A percentile compares a stretch with the other conserved stretches of the same genome.
phyloP scores from a whole-genome alignment of 2,797 vertebrate genomes.

The Benthosema pterotum region DNA sequence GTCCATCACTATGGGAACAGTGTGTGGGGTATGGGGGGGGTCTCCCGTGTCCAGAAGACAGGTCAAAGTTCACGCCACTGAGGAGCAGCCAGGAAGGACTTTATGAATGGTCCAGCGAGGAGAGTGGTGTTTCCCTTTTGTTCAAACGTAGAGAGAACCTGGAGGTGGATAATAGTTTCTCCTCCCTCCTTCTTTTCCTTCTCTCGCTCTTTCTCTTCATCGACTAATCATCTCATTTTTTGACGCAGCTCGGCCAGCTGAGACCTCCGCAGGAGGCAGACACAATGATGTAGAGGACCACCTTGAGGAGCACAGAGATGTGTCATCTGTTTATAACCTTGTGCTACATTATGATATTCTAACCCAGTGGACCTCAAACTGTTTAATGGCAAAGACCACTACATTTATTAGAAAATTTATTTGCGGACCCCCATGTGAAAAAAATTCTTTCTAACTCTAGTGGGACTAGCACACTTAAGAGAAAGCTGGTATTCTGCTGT shows the following conservation, averaged over 20 bases:
- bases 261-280: constrained; percentile 90
- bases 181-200: constrained; percentile 22
- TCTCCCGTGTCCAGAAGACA: constrained; percentile 66
- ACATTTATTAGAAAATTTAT: too few species aligned
- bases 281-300: constrained; percentile 92
- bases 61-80: constrained; percentile 56
- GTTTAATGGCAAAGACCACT: too few species aligned
- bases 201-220: constrained; percentile 19
- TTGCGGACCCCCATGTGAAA: too few species aligned
- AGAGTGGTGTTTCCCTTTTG: constrained; percentile 55
- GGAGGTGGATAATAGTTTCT: constrained; percentile 37
- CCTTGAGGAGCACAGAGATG: constrained; percentile 71
- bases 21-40: constrained; percentile 9
- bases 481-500: too few species aligned
- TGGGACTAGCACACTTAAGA: too few species aligned
- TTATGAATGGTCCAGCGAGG: constrained; percentile 38
- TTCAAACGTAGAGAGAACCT: constrained; percentile 30
- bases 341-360: not conserved
- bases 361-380: not conserved
- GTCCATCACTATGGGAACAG: constrained; percentile 47
- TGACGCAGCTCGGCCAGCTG: constrained; percentile 87
- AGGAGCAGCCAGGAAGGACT: constrained; percentile 31
- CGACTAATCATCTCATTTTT: constrained; percentile 72
- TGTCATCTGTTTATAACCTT: not conserved
- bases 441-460: too few species aligned